Evolutionary conservation across 2,113 vertebrate genomes (phyloP).

Genomic region (Cololabis saira): DNA sequence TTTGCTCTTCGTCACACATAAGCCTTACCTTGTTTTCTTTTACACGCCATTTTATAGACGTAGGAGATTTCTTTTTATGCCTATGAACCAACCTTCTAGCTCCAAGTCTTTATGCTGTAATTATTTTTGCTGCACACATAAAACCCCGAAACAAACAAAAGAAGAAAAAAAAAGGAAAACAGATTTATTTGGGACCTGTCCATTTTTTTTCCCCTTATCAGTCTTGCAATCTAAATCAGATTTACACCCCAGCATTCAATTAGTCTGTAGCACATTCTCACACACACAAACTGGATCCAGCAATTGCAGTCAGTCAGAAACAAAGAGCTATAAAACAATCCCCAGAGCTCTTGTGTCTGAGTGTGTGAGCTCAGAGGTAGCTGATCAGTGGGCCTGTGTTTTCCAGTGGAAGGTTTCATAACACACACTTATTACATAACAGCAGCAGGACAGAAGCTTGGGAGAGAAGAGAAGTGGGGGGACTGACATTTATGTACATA

Average conservation of each 20-base stretch:
- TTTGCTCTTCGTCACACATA: not conserved
- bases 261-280: slow-evolving; percentile 6
- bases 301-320: slow-evolving; percentile 32
- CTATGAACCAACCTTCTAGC: slow-evolving; percentile 3
- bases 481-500: slow-evolving; percentile 58
- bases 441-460: slow-evolving; percentile 48
- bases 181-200: slow-evolving; percentile 47
- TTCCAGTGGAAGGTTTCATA: slow-evolving; percentile 79
- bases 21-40: too few species aligned
- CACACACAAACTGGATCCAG: slow-evolving; percentile 8
- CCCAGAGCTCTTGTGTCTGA: slow-evolving; percentile 30
- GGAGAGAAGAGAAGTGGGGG: slow-evolving; percentile 29
- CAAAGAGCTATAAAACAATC: slow-evolving; percentile 29
- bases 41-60: not conserved
- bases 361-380: slow-evolving; percentile 15
- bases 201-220: slow-evolving; percentile 2
- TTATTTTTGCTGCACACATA: slow-evolving; percentile 3
- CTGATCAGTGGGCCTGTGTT: slow-evolving; percentile 66
- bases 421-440: slow-evolving; percentile 77
- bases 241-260: slow-evolving; percentile 26
- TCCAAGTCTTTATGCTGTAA: not conserved
- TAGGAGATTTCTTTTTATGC: not conserved
- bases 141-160: slow-evolving; percentile 21
- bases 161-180: too few species aligned
- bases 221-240: slow-evolving; percentile 8